Evolutionary conservation across 2,797 vertebrate species (phyloP).

Genomic region (Malacoraja senta): DNA sequence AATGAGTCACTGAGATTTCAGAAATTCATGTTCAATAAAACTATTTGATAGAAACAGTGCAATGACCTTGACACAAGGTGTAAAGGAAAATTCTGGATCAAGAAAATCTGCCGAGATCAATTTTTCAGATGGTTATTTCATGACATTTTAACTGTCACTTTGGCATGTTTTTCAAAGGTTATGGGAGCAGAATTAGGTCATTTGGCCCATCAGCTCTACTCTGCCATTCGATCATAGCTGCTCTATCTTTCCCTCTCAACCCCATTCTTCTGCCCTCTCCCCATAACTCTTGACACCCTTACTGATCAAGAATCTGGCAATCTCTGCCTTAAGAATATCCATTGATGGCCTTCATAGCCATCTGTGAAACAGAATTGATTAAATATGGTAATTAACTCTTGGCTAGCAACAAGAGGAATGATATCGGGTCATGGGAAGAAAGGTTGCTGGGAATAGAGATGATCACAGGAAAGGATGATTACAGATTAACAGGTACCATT

Average conservation of each 20-base stretch:
- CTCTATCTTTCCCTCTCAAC: too few species aligned
- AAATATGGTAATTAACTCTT: not conserved
- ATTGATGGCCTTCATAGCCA: too few species aligned
- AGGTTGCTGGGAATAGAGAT: not conserved
- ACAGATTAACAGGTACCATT: not conserved
- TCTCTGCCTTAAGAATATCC: too few species aligned
- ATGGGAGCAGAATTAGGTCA: too few species aligned
- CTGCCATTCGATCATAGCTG: too few species aligned
- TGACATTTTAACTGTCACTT: not conserved
- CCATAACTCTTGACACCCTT: too few species aligned
- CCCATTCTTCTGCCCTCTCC: too few species aligned
- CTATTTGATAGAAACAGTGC: not conserved
- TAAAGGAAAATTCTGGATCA: not conserved
- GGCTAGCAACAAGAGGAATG: not conserved
- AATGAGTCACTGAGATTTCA: not conserved
- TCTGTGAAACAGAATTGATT: not conserved
- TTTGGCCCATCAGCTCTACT: too few species aligned
- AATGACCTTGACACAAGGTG: not conserved
- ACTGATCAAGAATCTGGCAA: too few species aligned
- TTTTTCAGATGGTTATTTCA: not conserved
- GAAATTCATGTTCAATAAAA: not conserved
- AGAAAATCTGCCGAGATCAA: not conserved
- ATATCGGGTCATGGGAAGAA: not conserved
- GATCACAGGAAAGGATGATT: not conserved
- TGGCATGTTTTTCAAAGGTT: not conserved